Percentiles rank a stretch among this genome's conserved stretches.
These are phyloP conservation scores for Macrophya alboannulata DNA, from an alignment of 2,888 invertebrate species.

Conservation along the genomic window DNA sequence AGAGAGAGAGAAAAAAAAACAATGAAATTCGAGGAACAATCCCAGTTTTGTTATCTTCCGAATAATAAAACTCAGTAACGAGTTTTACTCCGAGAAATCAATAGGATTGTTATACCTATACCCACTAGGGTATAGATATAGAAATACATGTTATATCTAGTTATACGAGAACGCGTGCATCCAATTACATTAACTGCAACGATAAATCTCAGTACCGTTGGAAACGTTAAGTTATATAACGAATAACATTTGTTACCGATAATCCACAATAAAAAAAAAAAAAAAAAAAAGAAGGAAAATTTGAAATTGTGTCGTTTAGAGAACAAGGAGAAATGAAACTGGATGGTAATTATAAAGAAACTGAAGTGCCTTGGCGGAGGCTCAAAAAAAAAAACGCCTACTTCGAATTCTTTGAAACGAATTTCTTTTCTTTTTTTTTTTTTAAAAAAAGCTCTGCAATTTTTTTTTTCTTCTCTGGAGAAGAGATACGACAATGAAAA, in stretches of 20 bases:
- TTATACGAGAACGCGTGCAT: conserved; percentile 29
- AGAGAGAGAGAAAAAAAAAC: neutral
- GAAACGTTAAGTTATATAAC: conserved; percentile 14
- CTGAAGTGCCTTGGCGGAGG: too few relatives aligned
- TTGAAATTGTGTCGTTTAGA: too few relatives aligned
- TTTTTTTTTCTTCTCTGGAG: neutral
- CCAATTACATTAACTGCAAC: conserved; percentile 52
- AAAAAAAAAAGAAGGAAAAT: neutral
- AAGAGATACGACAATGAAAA: neutral
- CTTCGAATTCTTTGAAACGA: too few relatives aligned
- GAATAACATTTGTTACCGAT: neutral
- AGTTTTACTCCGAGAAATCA: conserved; percentile 41
- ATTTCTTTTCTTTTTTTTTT: too few relatives aligned
- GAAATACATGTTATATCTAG: neutral
- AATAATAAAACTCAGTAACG: conserved; percentile 41
- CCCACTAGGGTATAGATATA: neutral
- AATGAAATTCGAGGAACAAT: neutral
- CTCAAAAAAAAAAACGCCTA: too few relatives aligned
- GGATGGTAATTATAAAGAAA: too few relatives aligned
- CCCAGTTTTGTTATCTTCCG: conserved; percentile 37
- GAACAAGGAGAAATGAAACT: too few relatives aligned
- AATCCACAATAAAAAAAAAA: neutral
- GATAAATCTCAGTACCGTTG: conserved; percentile 43
- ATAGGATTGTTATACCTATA: conserved; percentile 27
- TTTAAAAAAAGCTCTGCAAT: neutral